phyloP scores from a whole-genome alignment of 2,888 invertebrate genomes.

The Diploptera punctata region DNA sequence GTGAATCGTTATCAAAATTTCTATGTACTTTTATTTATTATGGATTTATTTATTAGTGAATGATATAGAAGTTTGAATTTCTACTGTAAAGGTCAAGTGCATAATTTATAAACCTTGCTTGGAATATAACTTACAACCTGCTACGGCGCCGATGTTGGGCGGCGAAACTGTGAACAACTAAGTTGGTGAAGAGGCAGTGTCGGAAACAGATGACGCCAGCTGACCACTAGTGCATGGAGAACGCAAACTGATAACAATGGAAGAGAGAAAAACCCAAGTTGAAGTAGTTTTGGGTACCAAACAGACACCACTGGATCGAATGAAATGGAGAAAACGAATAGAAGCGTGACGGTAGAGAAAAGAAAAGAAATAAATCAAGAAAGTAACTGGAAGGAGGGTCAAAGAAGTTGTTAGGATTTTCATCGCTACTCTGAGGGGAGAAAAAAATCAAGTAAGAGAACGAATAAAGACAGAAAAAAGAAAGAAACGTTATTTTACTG shows the following conservation, averaged over 20 bases:
- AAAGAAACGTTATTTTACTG: not conserved
- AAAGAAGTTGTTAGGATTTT: not conserved
- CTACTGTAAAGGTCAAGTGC: no score
- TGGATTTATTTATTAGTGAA: no score
- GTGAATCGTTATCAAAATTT: no score
- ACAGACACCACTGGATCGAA: not conserved
- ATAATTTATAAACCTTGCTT: no score
- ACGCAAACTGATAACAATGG: not conserved
- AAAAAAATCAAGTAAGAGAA: not conserved
- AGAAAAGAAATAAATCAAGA: not conserved
- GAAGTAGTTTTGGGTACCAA: not conserved
- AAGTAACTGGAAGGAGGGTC: not conserved
- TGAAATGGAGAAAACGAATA: not conserved
- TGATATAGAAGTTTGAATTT: no score
- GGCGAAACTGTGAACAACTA: not conserved
- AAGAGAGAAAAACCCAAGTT: not conserved
- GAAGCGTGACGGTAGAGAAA: not conserved
- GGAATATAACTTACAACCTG: no score
- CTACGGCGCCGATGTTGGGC: not conserved
- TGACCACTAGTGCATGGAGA: not conserved
- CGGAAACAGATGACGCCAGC: conserved; percentile 11
- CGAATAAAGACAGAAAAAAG: no score
- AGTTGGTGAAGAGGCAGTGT: not conserved
- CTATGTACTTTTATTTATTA: no score
- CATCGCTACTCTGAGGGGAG: not conserved